Evolutionary conservation across 1,140 invertebrate species (phyloP), one percentile per base, ranked within the genome.

Genomic region (Zaprionus davidi): DNA sequence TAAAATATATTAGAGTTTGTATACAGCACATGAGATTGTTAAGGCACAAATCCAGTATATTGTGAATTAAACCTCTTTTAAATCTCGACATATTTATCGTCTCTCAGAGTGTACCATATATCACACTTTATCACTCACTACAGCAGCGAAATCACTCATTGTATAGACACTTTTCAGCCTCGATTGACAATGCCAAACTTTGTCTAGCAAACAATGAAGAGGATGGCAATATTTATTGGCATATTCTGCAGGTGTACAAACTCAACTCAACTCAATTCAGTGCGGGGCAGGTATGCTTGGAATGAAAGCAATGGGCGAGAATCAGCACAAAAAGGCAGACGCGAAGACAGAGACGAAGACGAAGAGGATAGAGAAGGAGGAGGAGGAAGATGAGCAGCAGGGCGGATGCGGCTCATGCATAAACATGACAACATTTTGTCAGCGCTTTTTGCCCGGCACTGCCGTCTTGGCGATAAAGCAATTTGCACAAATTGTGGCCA

Each of bases 371-470:
- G 28, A 11, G 34, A 26, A 22, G 28, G 2, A 9, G 0, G 28
- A n/a, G n/a, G 5, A 1, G 13, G 41, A 46, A 46, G 15, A 46
- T 46, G 15, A 17, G n/a, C 15, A 46, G 5, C n/a, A 9, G 46
- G 22, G 46, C 20, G 9, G 17, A 36, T 26, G 11, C 20, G 46
- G 44, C 77, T 82, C 83, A 86, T 86, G 83, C 80, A 86, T 87
- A 86, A 86, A 83, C 80, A 87, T 85, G 82, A 76, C 83, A 85
- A 56, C 66, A 74, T 73, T 86, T 81, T 79, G 79, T 87, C 76
- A 82, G 71, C 76, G 66, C 28, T 56, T 69, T 65, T 46, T 53
- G 46, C 62, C 26, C 66, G 13, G 5, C 26, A 55, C 71, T 51
- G 22, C 34, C 20, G 13, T 36, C 41, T 46, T 51, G 22, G 38